Evolutionary conservation across 2,888 invertebrate genomes (phyloP), one percentile per base, ranked within the genome.

Genomic region (Drosophila ezoana): DNA sequence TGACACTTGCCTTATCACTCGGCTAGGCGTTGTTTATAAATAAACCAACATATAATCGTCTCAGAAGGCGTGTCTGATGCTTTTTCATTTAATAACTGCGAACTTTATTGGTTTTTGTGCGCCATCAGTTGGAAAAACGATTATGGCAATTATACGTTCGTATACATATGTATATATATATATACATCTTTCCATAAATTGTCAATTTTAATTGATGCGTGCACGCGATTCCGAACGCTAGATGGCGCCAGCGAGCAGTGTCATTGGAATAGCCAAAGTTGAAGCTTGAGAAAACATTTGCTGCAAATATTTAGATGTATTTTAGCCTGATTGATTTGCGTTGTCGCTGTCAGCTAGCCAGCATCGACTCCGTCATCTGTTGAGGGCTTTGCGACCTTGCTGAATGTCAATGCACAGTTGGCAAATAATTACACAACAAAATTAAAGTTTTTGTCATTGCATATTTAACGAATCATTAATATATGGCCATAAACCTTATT

Each of bases 1-100:
- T 83, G 87, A 83, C 86, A 62, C 69, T 51, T 38, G 67, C 52
- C 69, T 89, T 83, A 83, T 83, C 83, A 70, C 52, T 65, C 13
- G 45, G 14, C 52, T 37, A 14, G 54, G 48, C 68, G 68, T 61
- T 45, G 47, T 37, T 23, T 73, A 76, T 57, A 71, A 74, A 72
- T 75, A 76, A 58, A 54, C 40, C 54, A 28, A 56, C 68, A 62
- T 68, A 65, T 56, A 79, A 65, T 58, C 54, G 43, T 47, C 59
- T 37, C 44, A 45, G 65, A 74, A 45, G 87, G 87, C 85, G 87
- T 87, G 87, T 51, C 71, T 41, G 16, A 23, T 52, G 40, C 23
- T 10, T 40, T 11, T 47, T 40, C 13, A 11, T 32, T 14, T 48
- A 13, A 38, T 40, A n/a, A 41, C 18, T 43, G 20, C n/a, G 23